A percentile compares a stretch with the other conserved stretches of the same genome.
These are phyloP conservation scores for Eclectus roratus DNA, from an alignment of 2,113 vertebrate genomes.

Conservation along the genomic window DNA sequence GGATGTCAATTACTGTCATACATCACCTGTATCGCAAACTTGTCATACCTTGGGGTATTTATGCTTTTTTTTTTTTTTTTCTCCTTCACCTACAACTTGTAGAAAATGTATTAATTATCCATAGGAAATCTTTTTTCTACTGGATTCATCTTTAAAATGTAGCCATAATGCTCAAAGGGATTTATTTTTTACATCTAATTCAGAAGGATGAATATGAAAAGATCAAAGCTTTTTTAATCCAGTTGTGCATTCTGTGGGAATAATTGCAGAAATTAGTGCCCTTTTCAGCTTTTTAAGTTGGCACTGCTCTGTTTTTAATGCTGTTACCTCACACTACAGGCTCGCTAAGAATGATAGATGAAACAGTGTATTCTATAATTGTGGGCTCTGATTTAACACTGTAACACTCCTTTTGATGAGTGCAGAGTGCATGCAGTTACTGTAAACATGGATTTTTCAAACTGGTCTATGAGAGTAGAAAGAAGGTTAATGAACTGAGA, in stretches of 20 bases:
- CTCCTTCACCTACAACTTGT: neutral
- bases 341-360: neutral
- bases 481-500: neutral
- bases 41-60: constrained; percentile 2
- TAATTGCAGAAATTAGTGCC: neutral
- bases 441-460: neutral
- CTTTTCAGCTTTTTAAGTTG: neutral
- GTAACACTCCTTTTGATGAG: neutral
- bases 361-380: neutral
- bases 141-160: neutral
- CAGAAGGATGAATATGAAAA: neutral
- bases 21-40: neutral
- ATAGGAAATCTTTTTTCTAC: neutral
- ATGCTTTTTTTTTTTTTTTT: neutral
- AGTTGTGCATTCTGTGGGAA: neutral
- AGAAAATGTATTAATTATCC: neutral
- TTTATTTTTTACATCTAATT: neutral
- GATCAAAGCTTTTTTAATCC: neutral
- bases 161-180: neutral
- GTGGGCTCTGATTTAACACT: neutral
- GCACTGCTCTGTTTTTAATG: neutral
- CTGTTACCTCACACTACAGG: neutral
- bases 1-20: constrained; percentile 35
- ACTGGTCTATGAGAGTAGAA: neutral
- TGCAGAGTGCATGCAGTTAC: neutral